These are phyloP conservation scores for Stomatorhinus ivindoensis DNA, from an alignment of 2,113 vertebrate species.

Conservation along the genomic window DNA sequence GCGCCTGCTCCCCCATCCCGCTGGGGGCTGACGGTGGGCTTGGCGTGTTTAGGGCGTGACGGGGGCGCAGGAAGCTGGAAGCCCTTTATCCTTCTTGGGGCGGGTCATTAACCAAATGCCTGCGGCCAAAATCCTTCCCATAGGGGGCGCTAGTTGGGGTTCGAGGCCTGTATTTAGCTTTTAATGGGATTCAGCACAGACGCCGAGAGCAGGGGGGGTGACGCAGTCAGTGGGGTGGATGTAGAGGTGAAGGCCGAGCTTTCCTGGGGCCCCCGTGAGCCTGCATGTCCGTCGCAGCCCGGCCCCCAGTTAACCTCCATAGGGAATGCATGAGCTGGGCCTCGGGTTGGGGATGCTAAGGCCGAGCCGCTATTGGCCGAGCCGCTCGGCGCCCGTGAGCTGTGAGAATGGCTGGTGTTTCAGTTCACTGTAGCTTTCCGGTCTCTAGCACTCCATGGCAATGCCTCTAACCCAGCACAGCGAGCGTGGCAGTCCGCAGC, in stretches of 20 bases:
- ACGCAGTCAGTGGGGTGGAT: neutral
- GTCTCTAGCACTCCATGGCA: constrained; percentile 99
- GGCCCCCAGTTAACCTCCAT: neutral
- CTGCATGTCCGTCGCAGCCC: neutral
- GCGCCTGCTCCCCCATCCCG: neutral
- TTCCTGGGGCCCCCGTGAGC: neutral
- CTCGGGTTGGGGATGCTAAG: neutral
- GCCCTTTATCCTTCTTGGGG: neutral
- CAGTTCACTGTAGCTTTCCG: constrained; percentile 75
- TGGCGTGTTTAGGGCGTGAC: neutral
- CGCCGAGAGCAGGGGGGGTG: neutral
- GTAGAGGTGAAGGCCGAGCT: neutral
- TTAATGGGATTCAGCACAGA: neutral
- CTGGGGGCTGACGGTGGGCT: neutral
- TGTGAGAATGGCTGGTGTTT: constrained; percentile 94
- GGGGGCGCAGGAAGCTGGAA: neutral
- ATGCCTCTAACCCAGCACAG: constrained; percentile 59
- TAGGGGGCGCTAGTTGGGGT: neutral
- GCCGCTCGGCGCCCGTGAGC: constrained; percentile 63
- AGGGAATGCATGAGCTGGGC: neutral
- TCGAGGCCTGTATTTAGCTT: neutral
- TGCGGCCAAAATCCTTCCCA: neutral
- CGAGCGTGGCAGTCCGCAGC: constrained; percentile 57
- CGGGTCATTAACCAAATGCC: neutral
- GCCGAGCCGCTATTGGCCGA: neutral